A percentile compares a stretch with the other conserved stretches of the same genome.
These are phyloP conservation scores for Amphimallon solstitiale DNA, from an alignment of 2,888 invertebrate species.

Conservation along the genomic window DNA sequence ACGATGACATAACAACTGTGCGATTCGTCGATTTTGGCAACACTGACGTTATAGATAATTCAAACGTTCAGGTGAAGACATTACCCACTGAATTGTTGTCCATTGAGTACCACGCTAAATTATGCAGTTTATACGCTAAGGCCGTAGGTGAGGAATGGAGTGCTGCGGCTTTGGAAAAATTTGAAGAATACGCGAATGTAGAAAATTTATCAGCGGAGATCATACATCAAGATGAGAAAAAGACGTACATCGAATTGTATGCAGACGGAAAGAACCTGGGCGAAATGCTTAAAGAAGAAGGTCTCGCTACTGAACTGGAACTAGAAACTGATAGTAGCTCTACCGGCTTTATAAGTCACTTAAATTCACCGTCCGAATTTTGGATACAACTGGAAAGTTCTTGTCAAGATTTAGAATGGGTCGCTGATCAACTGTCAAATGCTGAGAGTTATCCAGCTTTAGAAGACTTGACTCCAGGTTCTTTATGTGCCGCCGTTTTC, in stretches of 20 bases:
- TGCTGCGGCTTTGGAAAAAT: constrained; percentile 68
- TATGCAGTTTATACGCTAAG: constrained; percentile 75
- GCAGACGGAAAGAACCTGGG: constrained; percentile 70
- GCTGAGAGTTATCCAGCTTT: constrained; percentile 66
- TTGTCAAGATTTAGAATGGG: constrained; percentile 68
- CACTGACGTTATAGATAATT: constrained; percentile 77
- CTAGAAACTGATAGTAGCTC: constrained; percentile 45
- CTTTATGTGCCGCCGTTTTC: constrained; percentile 74
- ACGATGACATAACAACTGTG: constrained; percentile 78
- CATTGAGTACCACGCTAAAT: constrained; percentile 68
- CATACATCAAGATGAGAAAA: constrained; percentile 67
- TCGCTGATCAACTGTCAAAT: constrained; percentile 68
- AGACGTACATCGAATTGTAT: constrained; percentile 74
- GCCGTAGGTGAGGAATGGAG: constrained; percentile 75
- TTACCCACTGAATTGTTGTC: constrained; percentile 70
- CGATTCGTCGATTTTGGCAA: constrained; percentile 84
- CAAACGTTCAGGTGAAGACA: constrained; percentile 69
- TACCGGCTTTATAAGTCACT: constrained; percentile 74
- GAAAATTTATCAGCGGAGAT: constrained; percentile 48
- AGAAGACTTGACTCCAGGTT: constrained; percentile 68
- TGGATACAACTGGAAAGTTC: constrained; percentile 78
- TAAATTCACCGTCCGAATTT: constrained; percentile 76
- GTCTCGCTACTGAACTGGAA: constrained; percentile 64
- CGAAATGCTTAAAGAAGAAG: constrained; percentile 69
- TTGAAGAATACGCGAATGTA: constrained; percentile 58